A percentile compares a stretch with the other conserved stretches of the same genome.
Evolutionary conservation across 30 jellyfish, hydroid and myxozoan genomes (phyloP).

Genomic region (Turritopsis dohrnii): DNA sequence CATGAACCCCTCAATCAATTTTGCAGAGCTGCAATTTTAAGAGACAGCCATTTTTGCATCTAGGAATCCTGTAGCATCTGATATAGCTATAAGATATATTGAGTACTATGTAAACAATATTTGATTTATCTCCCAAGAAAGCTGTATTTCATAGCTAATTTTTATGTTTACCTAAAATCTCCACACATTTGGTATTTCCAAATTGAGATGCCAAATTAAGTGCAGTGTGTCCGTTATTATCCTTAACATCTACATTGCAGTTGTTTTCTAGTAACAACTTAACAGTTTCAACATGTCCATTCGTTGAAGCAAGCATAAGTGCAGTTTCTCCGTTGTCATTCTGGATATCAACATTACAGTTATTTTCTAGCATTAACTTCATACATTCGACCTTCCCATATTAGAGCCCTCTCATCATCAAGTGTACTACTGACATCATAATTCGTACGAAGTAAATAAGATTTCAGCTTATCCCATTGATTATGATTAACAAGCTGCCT

Average conservation of each 20-base stretch:
- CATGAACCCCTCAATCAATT: too few relatives aligned
- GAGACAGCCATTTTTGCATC: too few relatives aligned
- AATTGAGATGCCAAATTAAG: background rate
- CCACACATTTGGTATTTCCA: background rate
- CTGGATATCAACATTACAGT: background rate
- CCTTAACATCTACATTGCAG: background rate
- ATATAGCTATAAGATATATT: too few relatives aligned
- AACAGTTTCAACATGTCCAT: background rate
- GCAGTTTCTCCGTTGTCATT: background rate
- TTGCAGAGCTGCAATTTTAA: too few relatives aligned
- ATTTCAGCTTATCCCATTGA: background rate
- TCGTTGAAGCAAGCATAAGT: background rate
- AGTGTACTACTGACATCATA: background rate
- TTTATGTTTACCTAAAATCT: too few relatives aligned
- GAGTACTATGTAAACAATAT: too few relatives aligned
- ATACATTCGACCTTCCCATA: background rate
- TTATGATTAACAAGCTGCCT: background rate
- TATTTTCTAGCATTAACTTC: background rate
- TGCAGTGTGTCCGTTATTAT: background rate
- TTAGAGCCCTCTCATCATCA: background rate
- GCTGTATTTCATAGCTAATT: too few relatives aligned
- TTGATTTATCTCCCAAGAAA: too few relatives aligned
- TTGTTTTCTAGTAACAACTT: background rate
- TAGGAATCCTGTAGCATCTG: too few relatives aligned
- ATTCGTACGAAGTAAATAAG: background rate